Evolutionary conservation across 2,113 vertebrate species (phyloP).

Genomic region (Zosterops borbonicus): DNA sequence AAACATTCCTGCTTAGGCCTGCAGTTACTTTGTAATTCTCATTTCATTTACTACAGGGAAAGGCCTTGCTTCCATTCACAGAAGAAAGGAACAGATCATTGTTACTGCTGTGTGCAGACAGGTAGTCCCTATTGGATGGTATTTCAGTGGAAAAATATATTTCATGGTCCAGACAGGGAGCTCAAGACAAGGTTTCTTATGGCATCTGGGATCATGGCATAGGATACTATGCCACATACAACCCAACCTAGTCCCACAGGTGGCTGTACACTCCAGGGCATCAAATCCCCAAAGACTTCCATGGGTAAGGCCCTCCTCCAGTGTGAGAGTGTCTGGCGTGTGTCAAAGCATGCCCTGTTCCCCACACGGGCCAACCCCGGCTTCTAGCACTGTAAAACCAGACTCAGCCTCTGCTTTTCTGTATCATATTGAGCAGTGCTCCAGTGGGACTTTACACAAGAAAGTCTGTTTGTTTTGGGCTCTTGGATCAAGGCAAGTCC

Average conservation of each 20-base stretch:
- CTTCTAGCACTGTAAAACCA: neutral
- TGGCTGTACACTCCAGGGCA: accelerated
- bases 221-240: neutral
- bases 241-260: neutral
- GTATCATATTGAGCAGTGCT: accelerated
- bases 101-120: neutral
- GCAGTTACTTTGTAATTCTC: neutral
- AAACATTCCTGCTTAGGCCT: neutral
- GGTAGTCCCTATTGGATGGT: neutral
- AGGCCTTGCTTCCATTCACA: neutral
- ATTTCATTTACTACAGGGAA: neutral
- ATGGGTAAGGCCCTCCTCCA: neutral
- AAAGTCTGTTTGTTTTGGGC: neutral
- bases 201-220: neutral
- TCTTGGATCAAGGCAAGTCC: neutral
- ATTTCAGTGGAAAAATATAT: neutral
- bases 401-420: neutral
- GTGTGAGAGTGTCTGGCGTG: neutral
- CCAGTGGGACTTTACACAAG: neutral
- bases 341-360: neutral
- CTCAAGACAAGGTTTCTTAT: neutral
- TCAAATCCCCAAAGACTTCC: neutral
- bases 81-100: neutral
- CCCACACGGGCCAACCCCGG: accelerated
- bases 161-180: neutral